A percentile compares a stretch with the other conserved stretches of the same genome.
Conservation (phyloP, 2,888 invertebrate genomes). For the Heliconius ismenius region DNA sequence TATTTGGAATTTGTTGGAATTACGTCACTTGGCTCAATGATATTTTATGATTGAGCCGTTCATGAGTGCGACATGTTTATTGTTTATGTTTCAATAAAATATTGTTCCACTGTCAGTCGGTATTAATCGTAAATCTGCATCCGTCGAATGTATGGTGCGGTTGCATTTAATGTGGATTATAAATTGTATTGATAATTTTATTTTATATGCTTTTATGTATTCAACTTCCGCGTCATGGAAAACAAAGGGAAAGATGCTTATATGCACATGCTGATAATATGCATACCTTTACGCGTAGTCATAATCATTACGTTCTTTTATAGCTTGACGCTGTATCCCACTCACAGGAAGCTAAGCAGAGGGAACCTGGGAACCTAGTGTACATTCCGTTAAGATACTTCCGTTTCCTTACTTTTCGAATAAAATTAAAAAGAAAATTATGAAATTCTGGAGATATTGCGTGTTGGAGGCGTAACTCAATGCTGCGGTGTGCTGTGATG, state of each 20-base stretch:
- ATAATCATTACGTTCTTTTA: no score
- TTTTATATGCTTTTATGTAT: neutral
- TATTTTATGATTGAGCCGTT: constrained; percentile 47
- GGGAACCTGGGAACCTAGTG: neutral
- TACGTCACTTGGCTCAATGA: constrained; percentile 41
- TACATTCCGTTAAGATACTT: no score
- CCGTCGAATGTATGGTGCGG: constrained; percentile 20
- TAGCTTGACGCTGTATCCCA: no score
- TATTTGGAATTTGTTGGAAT: constrained; percentile 26
- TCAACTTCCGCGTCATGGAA: neutral
- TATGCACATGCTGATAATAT: neutral
- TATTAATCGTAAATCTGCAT: constrained; percentile 24
- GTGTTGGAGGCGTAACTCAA: no score
- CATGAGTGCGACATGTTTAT: constrained; percentile 28
- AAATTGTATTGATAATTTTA: neutral
- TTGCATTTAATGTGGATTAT: constrained; percentile 5
- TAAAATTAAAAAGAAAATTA: no score
- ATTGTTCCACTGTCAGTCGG: constrained; percentile 20
- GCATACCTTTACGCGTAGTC: neutral
- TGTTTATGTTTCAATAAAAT: constrained; percentile 28
- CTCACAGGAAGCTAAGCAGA: no score
- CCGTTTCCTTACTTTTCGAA: no score
- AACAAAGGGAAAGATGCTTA: neutral
- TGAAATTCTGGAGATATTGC: no score
- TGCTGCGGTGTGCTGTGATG: no score